Evolutionary conservation across 2,888 invertebrate species (phyloP).

Genomic region (Hanleya hanleyi): DNA sequence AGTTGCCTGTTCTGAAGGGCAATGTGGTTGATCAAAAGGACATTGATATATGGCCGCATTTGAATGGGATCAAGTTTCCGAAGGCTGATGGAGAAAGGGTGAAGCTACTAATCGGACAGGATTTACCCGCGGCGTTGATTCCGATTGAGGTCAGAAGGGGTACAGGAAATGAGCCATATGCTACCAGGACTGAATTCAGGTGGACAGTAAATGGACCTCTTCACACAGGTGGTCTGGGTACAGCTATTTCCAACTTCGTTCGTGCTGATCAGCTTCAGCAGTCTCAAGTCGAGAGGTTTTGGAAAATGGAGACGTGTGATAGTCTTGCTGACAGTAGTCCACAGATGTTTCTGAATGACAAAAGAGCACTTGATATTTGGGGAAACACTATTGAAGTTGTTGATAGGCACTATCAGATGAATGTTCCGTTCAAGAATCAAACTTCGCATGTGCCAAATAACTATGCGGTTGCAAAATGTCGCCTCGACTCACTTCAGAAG

Average conservation of each 20-base stretch:
- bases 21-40: not conserved
- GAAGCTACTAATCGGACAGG: not conserved
- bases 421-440: constrained; percentile 18
- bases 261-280: constrained; percentile 82
- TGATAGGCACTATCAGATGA: constrained; percentile 18
- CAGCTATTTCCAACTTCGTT: constrained; percentile 6
- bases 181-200: constrained; percentile 17
- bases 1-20: not conserved
- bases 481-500: not conserved
- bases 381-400: not conserved
- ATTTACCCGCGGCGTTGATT: not conserved
- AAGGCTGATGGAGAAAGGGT: not conserved
- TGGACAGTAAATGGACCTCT: constrained; percentile 28
- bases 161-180: constrained; percentile 18
- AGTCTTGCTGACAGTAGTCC: constrained; percentile 81
- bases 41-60: not conserved
- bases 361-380: constrained; percentile 4
- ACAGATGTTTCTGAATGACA: constrained; percentile 83
- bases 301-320: constrained; percentile 19
- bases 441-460: not conserved
- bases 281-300: constrained; percentile 84
- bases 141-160: not conserved
- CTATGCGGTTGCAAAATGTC: constrained; percentile 5
- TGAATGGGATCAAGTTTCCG: not conserved
- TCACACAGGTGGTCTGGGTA: not conserved